These are phyloP conservation scores for Protaetia brevitarsis DNA, from an alignment of 1,140 invertebrate species.

Conservation along the genomic window DNA sequence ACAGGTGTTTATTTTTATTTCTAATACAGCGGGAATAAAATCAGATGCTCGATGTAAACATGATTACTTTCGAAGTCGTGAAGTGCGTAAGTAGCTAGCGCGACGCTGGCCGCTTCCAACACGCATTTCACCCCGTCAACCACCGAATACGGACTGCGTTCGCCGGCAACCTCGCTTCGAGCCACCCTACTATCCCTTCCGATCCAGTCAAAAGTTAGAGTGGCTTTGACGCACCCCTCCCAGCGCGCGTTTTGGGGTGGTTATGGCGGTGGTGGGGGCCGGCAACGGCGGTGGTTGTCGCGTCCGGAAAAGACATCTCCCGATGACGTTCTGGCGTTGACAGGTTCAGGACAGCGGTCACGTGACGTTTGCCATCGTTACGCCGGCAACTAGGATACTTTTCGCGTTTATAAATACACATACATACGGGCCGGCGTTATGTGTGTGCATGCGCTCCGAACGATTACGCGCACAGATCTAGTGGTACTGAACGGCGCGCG, in stretches of 20 bases:
- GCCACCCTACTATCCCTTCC: slow-evolving; percentile 23
- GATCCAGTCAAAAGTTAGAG: slow-evolving; percentile 27
- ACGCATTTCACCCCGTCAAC: slow-evolving; percentile 19
- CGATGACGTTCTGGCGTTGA: slow-evolving; percentile 34
- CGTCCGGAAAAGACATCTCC: background rate
- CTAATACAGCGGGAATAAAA: too few relatives aligned
- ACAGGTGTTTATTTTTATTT: too few relatives aligned
- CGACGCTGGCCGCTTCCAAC: background rate
- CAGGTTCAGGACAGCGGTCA: slow-evolving; percentile 40
- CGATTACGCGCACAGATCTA: background rate
- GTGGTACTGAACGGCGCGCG: background rate
- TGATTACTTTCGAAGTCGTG: background rate
- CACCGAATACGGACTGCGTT: slow-evolving; percentile 5
- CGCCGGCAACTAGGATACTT: too few relatives aligned
- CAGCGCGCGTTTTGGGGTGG: slow-evolving; percentile 13
- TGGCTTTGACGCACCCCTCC: slow-evolving; percentile 28
- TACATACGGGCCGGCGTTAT: background rate
- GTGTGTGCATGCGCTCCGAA: background rate
- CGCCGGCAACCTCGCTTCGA: background rate
- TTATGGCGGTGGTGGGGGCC: background rate
- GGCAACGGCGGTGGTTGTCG: background rate
- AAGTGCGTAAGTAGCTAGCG: background rate
- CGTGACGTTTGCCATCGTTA: too few relatives aligned
- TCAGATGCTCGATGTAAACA: too few relatives aligned
- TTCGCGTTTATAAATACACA: slow-evolving; percentile 12